Evolutionary conservation across 2,113 vertebrate species (phyloP), one percentile per base, ranked within the genome.

Genomic region (Lipotes vexillifer): DNA sequence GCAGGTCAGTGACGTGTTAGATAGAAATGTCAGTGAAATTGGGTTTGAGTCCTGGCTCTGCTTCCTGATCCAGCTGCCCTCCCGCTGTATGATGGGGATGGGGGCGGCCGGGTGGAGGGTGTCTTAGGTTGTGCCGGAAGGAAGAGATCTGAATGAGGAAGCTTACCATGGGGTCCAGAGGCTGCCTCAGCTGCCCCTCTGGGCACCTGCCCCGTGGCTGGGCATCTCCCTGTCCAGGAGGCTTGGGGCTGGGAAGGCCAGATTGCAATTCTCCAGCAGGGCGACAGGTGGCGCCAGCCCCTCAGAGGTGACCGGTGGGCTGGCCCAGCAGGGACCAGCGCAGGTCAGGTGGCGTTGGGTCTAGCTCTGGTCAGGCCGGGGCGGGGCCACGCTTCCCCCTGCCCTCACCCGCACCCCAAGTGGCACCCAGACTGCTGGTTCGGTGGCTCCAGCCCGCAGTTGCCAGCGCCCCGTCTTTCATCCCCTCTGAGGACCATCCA

Each of bases 251-350:
- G 29, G 44, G 4, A 52, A 36, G 23, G 17, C 31, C n/a, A 85
- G 69, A 5, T 29, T 96, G 94, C 94, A 91, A 66, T 97, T 93
- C 88, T 38, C 49, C 46, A 71, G 2, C 1, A 2, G 57, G 74
- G 5, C 86, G 7, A n/a, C 68, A 97, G 96, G 93, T 93, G 96
- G 97, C 63, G 6, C 68, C 25, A 84, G 80, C 46, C 33, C 52
- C 33, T 36, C 29, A 57, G 61, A 3, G 0, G 49, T n/a, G 69
- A 18, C 41, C 5, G 36, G 17, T 44, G 25, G 27, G 65, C 69
- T 13, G 38, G 13, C 11, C 41, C 23, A 10, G 27, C 15, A 1
- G 4, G 27, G 27, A 6, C 27, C 78, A 38, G 52, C 12, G 44
- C 20, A 17, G 25, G 46, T 52, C 55, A 41, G 21, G 36, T 9